Evolutionary conservation across 1,140 invertebrate genomes (phyloP).

Genomic region (Acromyrmex charruanus): DNA sequence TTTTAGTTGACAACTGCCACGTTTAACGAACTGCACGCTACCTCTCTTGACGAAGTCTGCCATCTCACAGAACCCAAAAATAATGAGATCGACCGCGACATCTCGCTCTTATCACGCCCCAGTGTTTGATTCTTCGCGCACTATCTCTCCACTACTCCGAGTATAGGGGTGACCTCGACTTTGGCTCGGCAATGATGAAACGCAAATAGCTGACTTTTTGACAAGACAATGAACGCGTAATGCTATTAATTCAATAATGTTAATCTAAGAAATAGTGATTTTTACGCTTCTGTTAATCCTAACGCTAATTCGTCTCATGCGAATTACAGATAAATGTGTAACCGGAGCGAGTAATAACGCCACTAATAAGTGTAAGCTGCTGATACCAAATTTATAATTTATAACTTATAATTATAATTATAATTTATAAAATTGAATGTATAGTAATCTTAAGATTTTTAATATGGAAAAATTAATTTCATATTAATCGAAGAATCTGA

Average conservation of each 20-base stretch:
- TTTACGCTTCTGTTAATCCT: background rate
- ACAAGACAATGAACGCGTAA: slow-evolving; percentile 28
- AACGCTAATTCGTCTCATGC: background rate
- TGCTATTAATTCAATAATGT: background rate
- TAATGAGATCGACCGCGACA: slow-evolving; percentile 66
- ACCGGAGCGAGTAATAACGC: background rate
- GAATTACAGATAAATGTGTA: background rate
- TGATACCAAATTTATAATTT: background rate
- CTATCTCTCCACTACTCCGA: slow-evolving; percentile 74
- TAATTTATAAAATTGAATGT: background rate
- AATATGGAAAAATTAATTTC: background rate
- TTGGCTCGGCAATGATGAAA: slow-evolving; percentile 73
- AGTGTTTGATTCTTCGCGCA: slow-evolving; percentile 68
- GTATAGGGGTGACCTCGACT: slow-evolving; percentile 78
- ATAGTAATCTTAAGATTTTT: background rate
- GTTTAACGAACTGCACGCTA: slow-evolving; percentile 84
- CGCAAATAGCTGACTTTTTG: slow-evolving; percentile 63
- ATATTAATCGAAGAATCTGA: background rate
- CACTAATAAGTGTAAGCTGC: background rate
- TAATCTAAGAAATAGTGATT: background rate
- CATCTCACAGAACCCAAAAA: slow-evolving; percentile 80
- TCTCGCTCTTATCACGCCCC: slow-evolving; percentile 72
- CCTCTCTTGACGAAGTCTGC: slow-evolving; percentile 83
- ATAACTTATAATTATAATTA: background rate
- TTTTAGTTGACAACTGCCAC: slow-evolving; percentile 86